Percentiles rank a stretch among this genome's conserved stretches.
Conservation (phyloP, 1,140 invertebrate genomes). For the Brachionus koreanus region DNA sequence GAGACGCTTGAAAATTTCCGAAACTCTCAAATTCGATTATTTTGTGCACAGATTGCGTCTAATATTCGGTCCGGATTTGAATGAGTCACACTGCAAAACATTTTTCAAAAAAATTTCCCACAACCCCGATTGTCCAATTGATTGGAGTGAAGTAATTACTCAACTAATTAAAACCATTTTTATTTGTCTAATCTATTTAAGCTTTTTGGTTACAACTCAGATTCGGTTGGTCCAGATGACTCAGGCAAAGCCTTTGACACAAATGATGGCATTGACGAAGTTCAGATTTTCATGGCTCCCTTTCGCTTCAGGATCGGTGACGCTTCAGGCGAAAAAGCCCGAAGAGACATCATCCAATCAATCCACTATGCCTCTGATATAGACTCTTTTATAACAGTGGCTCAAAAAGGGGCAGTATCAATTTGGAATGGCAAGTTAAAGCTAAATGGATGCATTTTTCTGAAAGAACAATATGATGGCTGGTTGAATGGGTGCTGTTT, state of each 20-base stretch:
- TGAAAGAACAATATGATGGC: constrained; percentile 51
- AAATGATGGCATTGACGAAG: neutral
- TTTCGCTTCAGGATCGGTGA: constrained; percentile 6
- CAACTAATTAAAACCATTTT: neutral
- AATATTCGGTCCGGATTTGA: constrained; percentile 55
- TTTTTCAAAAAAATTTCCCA: constrained; percentile 56
- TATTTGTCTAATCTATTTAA: neutral
- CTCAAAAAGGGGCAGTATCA: constrained; percentile 55
- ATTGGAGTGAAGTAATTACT: constrained; percentile 56
- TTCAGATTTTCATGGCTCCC: constrained; percentile 27
- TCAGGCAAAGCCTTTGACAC: neutral
- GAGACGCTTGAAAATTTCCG: constrained; percentile 45
- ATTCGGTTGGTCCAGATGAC: neutral
- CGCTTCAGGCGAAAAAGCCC: constrained; percentile 52
- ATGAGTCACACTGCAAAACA: constrained; percentile 53
- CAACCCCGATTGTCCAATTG: constrained; percentile 56
- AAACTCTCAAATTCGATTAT: constrained; percentile 55
- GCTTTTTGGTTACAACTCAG: constrained; percentile 15
- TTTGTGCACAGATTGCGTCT: constrained; percentile 54
- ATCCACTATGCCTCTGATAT: constrained; percentile 51
- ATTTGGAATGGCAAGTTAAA: constrained; percentile 55
- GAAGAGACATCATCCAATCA: constrained; percentile 54
- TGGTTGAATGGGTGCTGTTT: constrained; percentile 57
- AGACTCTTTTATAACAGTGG: constrained; percentile 53
- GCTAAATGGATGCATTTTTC: constrained; percentile 51